A percentile compares a stretch with the other conserved stretches of the same genome.
These are phyloP conservation scores for Sphenopsis melanotis DNA, from an alignment of 2,797 vertebrate genomes.

Conservation along the genomic window DNA sequence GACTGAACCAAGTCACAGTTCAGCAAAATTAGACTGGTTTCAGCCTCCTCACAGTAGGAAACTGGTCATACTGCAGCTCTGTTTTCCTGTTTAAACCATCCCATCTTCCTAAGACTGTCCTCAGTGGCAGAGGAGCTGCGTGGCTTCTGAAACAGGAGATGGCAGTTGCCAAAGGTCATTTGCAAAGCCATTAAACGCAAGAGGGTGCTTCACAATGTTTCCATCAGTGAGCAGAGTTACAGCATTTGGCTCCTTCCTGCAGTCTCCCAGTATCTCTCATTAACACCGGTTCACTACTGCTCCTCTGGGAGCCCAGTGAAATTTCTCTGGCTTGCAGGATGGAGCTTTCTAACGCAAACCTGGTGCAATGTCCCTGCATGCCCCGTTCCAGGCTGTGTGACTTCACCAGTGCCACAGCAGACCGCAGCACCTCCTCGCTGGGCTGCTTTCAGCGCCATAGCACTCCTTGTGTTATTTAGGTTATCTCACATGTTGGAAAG, in stretches of 20 bases:
- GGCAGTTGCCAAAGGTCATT: slow-evolving; percentile 22
- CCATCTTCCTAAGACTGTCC: not conserved
- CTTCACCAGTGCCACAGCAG: not conserved
- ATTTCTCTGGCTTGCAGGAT: slow-evolving; percentile 22
- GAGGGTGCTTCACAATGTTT: slow-evolving; percentile 1
- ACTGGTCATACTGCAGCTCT: slow-evolving; percentile 1
- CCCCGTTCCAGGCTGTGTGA: not conserved
- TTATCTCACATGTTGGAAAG: not conserved
- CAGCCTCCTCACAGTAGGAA: slow-evolving; percentile 44
- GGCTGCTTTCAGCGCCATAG: not conserved
- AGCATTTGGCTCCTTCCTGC: slow-evolving; percentile 23
- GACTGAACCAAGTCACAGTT: slow-evolving; percentile 48
- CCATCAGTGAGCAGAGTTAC: slow-evolving; percentile 14
- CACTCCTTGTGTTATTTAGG: not conserved
- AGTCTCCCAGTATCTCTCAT: slow-evolving; percentile 43
- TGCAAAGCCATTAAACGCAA: not conserved
- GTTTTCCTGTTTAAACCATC: slow-evolving; percentile 15
- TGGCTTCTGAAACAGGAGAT: slow-evolving; percentile 24
- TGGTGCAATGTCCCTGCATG: not conserved
- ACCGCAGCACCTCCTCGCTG: not conserved
- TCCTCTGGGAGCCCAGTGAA: slow-evolving; percentile 30
- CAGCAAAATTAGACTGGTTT: slow-evolving; percentile 36
- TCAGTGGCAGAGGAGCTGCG: not conserved
- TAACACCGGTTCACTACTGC: slow-evolving; percentile 35
- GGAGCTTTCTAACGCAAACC: not conserved